Evolutionary conservation across 2,888 invertebrate species (phyloP).

Genomic region (Sclerodermus sp.): DNA sequence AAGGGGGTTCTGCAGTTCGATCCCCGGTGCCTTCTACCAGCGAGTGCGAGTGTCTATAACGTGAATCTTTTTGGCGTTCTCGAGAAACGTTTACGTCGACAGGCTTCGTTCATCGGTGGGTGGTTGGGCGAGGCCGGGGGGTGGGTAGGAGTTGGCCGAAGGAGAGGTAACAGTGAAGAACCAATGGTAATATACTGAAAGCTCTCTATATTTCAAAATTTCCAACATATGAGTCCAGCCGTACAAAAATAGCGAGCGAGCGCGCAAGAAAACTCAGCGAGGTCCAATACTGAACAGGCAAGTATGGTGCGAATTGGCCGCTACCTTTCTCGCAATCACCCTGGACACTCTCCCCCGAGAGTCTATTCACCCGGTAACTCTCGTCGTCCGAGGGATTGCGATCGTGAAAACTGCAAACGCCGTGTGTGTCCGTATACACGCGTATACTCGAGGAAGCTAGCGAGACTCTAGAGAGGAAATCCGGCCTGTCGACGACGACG

Average conservation of each 20-base stretch:
- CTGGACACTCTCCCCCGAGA: too few relatives aligned
- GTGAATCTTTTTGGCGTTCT: conserved; percentile 17
- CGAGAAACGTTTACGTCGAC: conserved; percentile 21
- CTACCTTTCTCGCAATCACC: too few relatives aligned
- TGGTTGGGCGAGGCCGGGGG: neutral
- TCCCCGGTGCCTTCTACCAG: conserved; percentile 44
- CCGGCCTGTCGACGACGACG: conserved; percentile 34
- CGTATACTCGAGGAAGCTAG: too few relatives aligned
- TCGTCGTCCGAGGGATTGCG: too few relatives aligned
- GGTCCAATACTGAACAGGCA: too few relatives aligned
- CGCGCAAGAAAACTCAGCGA: conserved; percentile 9
- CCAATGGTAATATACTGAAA: conserved; percentile 25
- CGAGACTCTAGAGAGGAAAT: conserved; percentile 1
- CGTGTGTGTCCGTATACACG: too few relatives aligned
- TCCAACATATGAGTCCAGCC: conserved; percentile 20
- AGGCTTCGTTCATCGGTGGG: conserved; percentile 13
- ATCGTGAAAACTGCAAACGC: too few relatives aligned
- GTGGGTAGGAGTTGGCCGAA: too few relatives aligned
- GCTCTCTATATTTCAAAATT: conserved; percentile 26
- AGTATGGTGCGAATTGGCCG: too few relatives aligned
- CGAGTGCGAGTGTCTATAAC: conserved; percentile 40
- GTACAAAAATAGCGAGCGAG: conserved; percentile 33
- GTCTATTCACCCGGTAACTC: too few relatives aligned
- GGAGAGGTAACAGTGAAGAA: conserved; percentile 24
- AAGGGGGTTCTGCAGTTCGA: conserved; percentile 31